Base-by-base conservation (phyloP, 2,113 vertebrate species). In the Cryptotis parvus region DNA sequence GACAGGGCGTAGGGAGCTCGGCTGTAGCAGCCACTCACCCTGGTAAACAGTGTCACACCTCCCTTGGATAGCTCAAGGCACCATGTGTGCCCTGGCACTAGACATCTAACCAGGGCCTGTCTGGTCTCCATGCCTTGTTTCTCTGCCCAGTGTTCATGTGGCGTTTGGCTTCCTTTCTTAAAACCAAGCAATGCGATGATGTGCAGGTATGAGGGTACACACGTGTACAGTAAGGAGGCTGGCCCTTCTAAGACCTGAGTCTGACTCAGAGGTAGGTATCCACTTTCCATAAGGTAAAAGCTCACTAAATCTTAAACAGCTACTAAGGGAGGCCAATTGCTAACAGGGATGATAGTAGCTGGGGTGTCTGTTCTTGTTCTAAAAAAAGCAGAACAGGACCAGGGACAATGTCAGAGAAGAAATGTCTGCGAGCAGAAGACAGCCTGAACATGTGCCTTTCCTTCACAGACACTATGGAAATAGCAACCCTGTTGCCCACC, bases 41-140 rank as follows among this genome's bases (percentile, higher is more conserved):
- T 98, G 96, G 97, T 98, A 98, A 98, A 97, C 96, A 98, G 91
- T 96, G 96, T 98, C 97, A 97, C 97, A 98, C 97, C 97, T 98
- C 97, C 90, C 91, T 96, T 96, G 96, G 94, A 96, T 81, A 69
- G 95, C 73, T 87, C 95, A 83, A 94, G 92, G 93, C 39, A 90
- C 94, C 87, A 41, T 87, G 95, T 96, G 95, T 90, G 94, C 95
- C 95, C 95, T 97, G 90, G 69, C 69, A 16, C 95, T 93, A 94
- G 87, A 96, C 83, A 49, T 73, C 84, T 91, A 84, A 8, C 82
- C 94, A 92, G 95, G 94, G 86, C 91, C 91, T 41, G 20, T 86
- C 74, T 97, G 96, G 94, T 97, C 96, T 97, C 87, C 95, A 90
- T 96, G 97, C 91, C 95, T 95, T 78, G 85, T 58, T 92, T 92